Percentiles rank a stretch among this genome's conserved stretches.
Conservation (phyloP, 2,888 invertebrate species). For the Amphimallon solstitiale region DNA sequence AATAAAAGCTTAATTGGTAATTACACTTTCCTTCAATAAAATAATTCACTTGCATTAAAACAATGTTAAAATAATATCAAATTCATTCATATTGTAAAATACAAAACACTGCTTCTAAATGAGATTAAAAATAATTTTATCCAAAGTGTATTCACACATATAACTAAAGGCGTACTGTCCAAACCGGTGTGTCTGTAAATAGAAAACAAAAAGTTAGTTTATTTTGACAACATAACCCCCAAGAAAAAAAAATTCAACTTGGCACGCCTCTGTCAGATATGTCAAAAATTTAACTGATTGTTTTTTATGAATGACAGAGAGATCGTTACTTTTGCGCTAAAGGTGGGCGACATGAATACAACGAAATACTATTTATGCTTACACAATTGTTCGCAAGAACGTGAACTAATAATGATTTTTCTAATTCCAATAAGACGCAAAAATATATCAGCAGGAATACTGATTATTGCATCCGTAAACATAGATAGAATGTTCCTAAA, state of each 20-base stretch:
- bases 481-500: neutral
- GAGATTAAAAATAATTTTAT: slow-evolving; percentile 9
- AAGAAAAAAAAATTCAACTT: slow-evolving; percentile 31
- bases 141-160: slow-evolving; percentile 5
- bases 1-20: slow-evolving; percentile 15
- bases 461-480: slow-evolving; percentile 4
- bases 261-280: slow-evolving; percentile 37
- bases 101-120: slow-evolving; percentile 5
- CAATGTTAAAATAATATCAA: slow-evolving; percentile 3
- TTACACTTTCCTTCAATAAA: neutral
- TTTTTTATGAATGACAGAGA: slow-evolving; percentile 21
- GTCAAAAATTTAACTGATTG: slow-evolving; percentile 33
- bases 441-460: slow-evolving; percentile 15
- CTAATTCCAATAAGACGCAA: slow-evolving; percentile 27
- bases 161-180: slow-evolving; percentile 12
- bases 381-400: slow-evolving; percentile 9
- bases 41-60: slow-evolving; percentile 1
- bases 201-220: slow-evolving; percentile 36
- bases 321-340: neutral
- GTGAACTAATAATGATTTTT: slow-evolving; percentile 21
- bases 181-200: slow-evolving; percentile 35
- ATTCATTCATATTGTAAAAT: neutral
- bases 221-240: slow-evolving; percentile 38
- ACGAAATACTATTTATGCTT: slow-evolving; percentile 15
- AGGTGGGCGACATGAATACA: too few relatives aligned